Conservation (phyloP, 1,140 invertebrate genomes). For the Drepana arcuata region DNA sequence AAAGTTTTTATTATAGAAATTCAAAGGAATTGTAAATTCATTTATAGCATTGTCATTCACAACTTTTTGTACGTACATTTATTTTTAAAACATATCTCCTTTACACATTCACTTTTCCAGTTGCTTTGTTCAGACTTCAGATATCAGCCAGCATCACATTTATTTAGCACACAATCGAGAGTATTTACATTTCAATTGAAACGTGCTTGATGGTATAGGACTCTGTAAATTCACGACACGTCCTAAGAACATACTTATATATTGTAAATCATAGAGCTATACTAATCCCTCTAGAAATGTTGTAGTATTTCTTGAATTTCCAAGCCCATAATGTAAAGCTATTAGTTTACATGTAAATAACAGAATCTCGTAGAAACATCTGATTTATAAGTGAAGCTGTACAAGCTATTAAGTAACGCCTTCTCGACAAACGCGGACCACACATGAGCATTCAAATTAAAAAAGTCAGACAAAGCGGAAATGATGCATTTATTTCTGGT, state of each 20-base stretch:
- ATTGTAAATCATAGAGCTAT: too few species aligned
- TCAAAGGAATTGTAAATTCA: slow-evolving; percentile 43
- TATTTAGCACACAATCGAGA: slow-evolving; percentile 53
- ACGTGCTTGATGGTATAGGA: slow-evolving; percentile 12
- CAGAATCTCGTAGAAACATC: slow-evolving; percentile 2
- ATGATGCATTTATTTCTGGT: slow-evolving; percentile 53
- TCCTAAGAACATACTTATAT: too few species aligned
- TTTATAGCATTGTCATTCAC: slow-evolving; percentile 30
- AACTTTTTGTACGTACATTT: slow-evolving; percentile 29
- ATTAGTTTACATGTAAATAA: slow-evolving; percentile 12
- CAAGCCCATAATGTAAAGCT: slow-evolving; percentile 5
- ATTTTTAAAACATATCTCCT: slow-evolving; percentile 43
- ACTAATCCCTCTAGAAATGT: slow-evolving; percentile 1
- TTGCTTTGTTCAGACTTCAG: slow-evolving; percentile 36
- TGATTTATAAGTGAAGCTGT: slow-evolving; percentile 24
- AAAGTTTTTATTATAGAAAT: slow-evolving; percentile 34
- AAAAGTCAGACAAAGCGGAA: slow-evolving; percentile 53
- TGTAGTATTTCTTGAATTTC: slow-evolving; percentile 1
- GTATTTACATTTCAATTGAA: slow-evolving; percentile 52
- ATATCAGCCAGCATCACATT: slow-evolving; percentile 40
- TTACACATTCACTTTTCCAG: slow-evolving; percentile 45
- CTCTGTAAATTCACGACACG: too few species aligned
- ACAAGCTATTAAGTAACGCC: slow-evolving; percentile 29
- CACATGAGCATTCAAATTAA: slow-evolving; percentile 51
- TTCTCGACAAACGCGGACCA: slow-evolving; percentile 34